Evolutionary conservation across 2,113 vertebrate species (phyloP).

Genomic region (Sprattus sprattus): DNA sequence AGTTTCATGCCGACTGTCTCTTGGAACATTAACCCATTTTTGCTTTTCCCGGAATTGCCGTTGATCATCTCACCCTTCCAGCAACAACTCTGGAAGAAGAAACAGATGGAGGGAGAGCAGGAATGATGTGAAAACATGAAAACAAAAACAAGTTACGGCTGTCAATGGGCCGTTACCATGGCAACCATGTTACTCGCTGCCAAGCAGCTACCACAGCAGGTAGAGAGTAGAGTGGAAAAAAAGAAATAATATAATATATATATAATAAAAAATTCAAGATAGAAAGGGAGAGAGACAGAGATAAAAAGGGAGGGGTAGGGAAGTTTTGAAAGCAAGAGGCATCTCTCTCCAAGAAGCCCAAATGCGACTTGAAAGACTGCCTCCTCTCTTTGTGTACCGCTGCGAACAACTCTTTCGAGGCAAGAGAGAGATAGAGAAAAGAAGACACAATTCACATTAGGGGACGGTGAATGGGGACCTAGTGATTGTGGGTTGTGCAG

Average conservation of each 20-base stretch:
- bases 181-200: conserved; percentile 75
- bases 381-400: background rate
- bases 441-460: background rate
- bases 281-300: background rate
- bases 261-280: background rate
- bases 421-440: background rate
- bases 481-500: background rate
- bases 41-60: background rate
- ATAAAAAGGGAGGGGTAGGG: background rate
- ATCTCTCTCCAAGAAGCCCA: conserved; percentile 23
- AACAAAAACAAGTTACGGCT: conserved; percentile 65
- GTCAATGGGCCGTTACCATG: conserved; percentile 74
- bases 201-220: conserved; percentile 40
- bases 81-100: background rate
- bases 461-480: background rate
- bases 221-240: background rate
- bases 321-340: conserved; percentile 42
- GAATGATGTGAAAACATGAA: conserved; percentile 20
- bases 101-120: background rate
- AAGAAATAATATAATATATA: background rate
- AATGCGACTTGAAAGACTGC: conserved; percentile 17
- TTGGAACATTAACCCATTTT: conserved; percentile 14
- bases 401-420: background rate
- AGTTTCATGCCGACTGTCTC: background rate
- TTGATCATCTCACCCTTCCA: conserved; percentile 11